Conservation (phyloP, 2,888 invertebrate genomes). For the Apotomis turbidana region DNA sequence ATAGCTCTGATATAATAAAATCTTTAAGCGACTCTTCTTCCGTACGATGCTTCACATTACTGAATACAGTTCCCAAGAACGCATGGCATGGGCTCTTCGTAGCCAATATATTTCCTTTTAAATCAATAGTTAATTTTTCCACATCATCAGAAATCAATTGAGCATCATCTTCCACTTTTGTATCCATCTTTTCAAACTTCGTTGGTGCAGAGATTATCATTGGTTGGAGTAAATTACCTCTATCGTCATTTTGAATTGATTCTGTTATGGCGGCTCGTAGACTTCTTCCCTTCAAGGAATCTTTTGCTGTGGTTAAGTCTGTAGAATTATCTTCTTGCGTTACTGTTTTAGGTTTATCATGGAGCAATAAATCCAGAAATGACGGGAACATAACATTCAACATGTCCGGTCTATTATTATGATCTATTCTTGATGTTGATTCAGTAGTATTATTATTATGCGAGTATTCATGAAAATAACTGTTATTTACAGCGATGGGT, state of each 20-base stretch:
- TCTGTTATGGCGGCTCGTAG: not conserved
- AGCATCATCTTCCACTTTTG: conserved; percentile 30
- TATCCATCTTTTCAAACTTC: conserved; percentile 28
- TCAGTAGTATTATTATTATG: not conserved
- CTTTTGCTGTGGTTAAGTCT: not conserved
- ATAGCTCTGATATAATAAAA: conserved; percentile 70
- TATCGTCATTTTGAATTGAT: not conserved
- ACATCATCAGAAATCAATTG: conserved; percentile 38
- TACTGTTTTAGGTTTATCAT: conserved; percentile 47
- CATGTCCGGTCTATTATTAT: conserved; percentile 45
- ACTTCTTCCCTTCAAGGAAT: conserved; percentile 13
- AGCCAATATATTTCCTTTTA: conserved; percentile 73
- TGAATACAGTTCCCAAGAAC: conserved; percentile 72
- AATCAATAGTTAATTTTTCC: conserved; percentile 63
- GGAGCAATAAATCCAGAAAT: conserved; percentile 64
- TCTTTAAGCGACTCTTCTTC: conserved; percentile 64
- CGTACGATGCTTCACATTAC: conserved; percentile 59
- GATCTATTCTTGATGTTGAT: not conserved
- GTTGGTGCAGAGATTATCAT: conserved; percentile 44
- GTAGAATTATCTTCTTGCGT: conserved; percentile 4
- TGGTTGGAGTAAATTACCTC: conserved; percentile 38
- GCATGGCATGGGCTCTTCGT: conserved; percentile 72
- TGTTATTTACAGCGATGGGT: not conserved
- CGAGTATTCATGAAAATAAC: conserved; percentile 3
- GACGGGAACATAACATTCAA: conserved; percentile 55